Conservation (phyloP, 2,888 invertebrate species). For the Heliconius aoede region DNA sequence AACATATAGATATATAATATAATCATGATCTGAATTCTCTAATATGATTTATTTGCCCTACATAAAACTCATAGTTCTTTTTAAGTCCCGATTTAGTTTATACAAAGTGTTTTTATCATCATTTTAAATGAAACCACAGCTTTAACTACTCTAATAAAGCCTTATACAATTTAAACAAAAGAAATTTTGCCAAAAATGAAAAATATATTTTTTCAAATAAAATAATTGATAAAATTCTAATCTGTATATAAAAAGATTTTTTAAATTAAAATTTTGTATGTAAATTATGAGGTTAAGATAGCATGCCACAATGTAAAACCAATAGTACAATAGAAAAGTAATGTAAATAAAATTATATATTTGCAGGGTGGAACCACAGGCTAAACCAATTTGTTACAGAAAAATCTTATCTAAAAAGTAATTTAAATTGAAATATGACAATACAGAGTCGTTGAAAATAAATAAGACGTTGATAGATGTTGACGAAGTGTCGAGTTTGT, state of each 20-base stretch:
- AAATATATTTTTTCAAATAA: too few relatives aligned
- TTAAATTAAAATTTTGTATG: neutral
- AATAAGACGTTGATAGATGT: neutral
- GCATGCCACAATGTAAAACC: too few relatives aligned
- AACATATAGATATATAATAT: neutral
- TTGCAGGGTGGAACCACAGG: neutral
- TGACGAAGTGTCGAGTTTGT: constrained; percentile 6
- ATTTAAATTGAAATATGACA: constrained; percentile 1
- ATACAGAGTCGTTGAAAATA: constrained; percentile 7
- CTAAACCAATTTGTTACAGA: neutral
- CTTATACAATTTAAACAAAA: too few relatives aligned
- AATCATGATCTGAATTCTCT: neutral
- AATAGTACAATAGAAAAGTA: too few relatives aligned
- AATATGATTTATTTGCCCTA: neutral
- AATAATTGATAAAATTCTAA: too few relatives aligned
- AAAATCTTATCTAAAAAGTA: neutral
- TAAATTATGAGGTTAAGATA: neutral
- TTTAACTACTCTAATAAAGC: too few relatives aligned
- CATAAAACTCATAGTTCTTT: too few relatives aligned
- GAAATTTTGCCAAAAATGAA: too few relatives aligned
- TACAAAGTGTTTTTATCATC: too few relatives aligned
- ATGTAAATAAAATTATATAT: neutral
- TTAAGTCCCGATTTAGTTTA: neutral
- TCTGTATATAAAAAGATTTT: neutral
- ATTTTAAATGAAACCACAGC: too few relatives aligned